A percentile compares a stretch with the other conserved stretches of the same genome.
phyloP scores from a whole-genome alignment of 1,140 invertebrate species.

The Lamellibrachia luymesi region DNA sequence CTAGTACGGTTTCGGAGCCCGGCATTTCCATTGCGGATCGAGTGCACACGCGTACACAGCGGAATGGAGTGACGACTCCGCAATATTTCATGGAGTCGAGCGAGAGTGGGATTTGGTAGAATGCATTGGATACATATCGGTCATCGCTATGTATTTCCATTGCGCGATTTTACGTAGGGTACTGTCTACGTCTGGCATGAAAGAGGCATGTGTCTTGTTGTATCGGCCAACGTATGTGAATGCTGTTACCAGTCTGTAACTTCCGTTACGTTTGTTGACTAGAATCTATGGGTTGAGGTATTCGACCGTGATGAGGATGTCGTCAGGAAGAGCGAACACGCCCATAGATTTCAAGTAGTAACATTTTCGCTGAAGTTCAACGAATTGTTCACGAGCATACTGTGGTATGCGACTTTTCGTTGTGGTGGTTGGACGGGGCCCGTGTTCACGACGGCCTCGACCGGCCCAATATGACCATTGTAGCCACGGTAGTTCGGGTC shows the following conservation, averaged over 20 bases:
- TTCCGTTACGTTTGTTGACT: conserved; percentile 30
- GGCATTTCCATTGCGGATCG: conserved; percentile 27
- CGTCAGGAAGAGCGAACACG: conserved; percentile 29
- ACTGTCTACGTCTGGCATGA: conserved; percentile 32
- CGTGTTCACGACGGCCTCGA: background rate
- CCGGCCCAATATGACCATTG: background rate
- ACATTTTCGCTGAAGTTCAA: conserved; percentile 27
- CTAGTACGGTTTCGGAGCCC: conserved; percentile 23
- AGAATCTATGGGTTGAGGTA: conserved; percentile 30
- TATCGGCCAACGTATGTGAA: conserved; percentile 31
- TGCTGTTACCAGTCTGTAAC: conserved; percentile 29
- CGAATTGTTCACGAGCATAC: conserved; percentile 24
- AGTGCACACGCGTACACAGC: conserved; percentile 29
- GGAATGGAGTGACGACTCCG: conserved; percentile 26
- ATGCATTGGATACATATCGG: background rate
- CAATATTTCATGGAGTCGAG: conserved; percentile 29
- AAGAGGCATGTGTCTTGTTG: conserved; percentile 23
- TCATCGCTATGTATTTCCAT: conserved; percentile 25
- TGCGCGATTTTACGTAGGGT: conserved; percentile 10
- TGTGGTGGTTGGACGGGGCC: conserved; percentile 32
- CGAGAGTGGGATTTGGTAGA: conserved; percentile 9
- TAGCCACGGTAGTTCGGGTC: background rate
- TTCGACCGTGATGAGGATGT: conserved; percentile 26
- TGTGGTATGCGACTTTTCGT: conserved; percentile 29
- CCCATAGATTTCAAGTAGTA: conserved; percentile 21